Evolutionary conservation across 2,113 vertebrate species (phyloP).

Genomic region (Hystrix cristata): DNA sequence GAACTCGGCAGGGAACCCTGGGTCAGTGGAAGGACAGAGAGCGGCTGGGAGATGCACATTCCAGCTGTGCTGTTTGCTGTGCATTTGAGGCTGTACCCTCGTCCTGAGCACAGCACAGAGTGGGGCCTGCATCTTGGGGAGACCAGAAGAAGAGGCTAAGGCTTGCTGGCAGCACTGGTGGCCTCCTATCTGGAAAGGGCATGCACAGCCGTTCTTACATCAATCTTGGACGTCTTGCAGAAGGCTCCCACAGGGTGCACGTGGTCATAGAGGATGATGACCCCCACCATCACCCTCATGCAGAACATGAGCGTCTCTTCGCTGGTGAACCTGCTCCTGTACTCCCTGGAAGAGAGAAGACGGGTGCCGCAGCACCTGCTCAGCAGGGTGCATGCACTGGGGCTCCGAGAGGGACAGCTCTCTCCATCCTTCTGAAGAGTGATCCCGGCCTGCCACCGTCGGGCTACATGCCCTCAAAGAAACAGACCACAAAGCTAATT

Average conservation of each 20-base stretch:
- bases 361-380: rapidly evolving
- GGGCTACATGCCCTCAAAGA: slow-evolving; percentile 47
- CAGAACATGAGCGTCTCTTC: slow-evolving; percentile 98
- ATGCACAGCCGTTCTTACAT: slow-evolving; percentile 89
- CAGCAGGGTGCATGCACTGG: rapidly evolving
- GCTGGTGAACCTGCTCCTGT: slow-evolving; percentile 96
- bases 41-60: not conserved
- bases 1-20: no score
- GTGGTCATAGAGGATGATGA: slow-evolving; percentile 99
- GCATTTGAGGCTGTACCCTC: not conserved
- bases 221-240: slow-evolving; percentile 99
- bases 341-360: slow-evolving; percentile 91
- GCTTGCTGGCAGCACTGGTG: rapidly evolving
- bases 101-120: not conserved
- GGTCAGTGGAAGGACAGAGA: not conserved
- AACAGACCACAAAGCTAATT: slow-evolving; percentile 6
- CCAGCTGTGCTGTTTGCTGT: not conserved
- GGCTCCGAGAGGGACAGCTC: not conserved
- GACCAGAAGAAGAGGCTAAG: not conserved
- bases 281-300: slow-evolving; percentile 99
- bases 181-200: not conserved
- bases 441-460: not conserved
- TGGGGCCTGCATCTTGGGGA: not conserved
- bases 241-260: slow-evolving; percentile 99
- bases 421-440: not conserved